Evolutionary conservation across 2,113 vertebrate species (phyloP).

Genomic region (Ictalurus furcatus): DNA sequence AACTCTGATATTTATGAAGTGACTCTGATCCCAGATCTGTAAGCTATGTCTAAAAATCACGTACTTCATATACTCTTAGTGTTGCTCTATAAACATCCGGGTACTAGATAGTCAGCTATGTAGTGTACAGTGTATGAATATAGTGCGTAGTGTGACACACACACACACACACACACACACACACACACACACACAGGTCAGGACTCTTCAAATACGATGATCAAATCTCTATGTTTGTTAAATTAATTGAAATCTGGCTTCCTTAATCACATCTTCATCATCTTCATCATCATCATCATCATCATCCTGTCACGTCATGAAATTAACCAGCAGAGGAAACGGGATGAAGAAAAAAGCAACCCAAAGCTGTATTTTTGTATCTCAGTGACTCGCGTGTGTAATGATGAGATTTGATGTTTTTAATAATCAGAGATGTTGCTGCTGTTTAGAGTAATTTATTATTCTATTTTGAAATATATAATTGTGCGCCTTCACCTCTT

Average conservation of each 20-base stretch:
- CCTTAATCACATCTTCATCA: neutral
- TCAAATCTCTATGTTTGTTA: neutral
- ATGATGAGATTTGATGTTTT: slow-evolving; percentile 48
- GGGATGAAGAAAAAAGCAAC: neutral
- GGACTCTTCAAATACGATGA: neutral
- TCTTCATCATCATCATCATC: neutral
- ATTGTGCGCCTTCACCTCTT: slow-evolving; percentile 16
- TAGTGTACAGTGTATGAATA: neutral
- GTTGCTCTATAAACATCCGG: neutral
- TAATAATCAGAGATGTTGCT: slow-evolving; percentile 52
- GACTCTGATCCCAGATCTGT: neutral
- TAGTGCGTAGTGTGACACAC: neutral
- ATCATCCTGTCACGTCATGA: neutral
- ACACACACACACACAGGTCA: neutral
- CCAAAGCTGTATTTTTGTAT: slow-evolving; percentile 56
- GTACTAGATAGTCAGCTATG: neutral
- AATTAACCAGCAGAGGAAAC: neutral
- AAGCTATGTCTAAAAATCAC: neutral
- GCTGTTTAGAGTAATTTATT: slow-evolving; percentile 52
- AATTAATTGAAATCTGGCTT: neutral
- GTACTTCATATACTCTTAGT: neutral
- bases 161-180: neutral
- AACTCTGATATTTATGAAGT: neutral
- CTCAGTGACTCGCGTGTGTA: slow-evolving; percentile 42
- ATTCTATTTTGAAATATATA: slow-evolving; percentile 52